A percentile compares a stretch with the other conserved stretches of the same genome.
phyloP scores from a whole-genome alignment of 2,888 invertebrate genomes.

The Coecobrya sp. region DNA sequence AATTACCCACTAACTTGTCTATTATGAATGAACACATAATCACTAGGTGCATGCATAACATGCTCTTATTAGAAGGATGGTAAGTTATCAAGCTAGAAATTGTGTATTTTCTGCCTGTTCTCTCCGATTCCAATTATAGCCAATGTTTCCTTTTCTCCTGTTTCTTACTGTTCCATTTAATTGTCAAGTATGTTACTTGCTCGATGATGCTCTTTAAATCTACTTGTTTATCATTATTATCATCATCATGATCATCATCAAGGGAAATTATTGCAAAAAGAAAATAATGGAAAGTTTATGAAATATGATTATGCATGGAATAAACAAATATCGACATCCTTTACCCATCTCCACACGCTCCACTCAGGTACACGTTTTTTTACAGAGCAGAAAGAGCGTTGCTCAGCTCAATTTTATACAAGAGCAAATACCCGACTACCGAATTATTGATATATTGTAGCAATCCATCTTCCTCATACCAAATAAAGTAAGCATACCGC shows the following conservation, averaged over 20 bases:
- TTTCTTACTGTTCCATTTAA: slow-evolving; percentile 6
- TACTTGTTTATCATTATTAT: not conserved
- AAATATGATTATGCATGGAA: not conserved
- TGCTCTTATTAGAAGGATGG: not conserved
- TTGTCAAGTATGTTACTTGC: not conserved
- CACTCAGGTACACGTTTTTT: not conserved
- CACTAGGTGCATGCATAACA: not conserved
- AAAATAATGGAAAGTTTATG: not conserved
- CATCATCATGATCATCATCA: not conserved
- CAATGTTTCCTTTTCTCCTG: not conserved
- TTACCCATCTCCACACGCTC: slow-evolving; percentile 6
- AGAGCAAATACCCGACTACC: not conserved
- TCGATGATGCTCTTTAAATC: not conserved
- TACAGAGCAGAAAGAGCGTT: not conserved
- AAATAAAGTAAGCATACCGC: not conserved
- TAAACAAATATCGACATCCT: slow-evolving; percentile 2
- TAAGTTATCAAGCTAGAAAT: too few relatives aligned
- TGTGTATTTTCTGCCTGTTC: not conserved
- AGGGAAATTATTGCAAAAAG: not conserved
- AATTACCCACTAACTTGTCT: not conserved
- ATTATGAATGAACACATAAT: not conserved
- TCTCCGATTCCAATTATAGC: not conserved
- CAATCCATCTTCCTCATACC: not conserved
- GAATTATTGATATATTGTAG: not conserved
- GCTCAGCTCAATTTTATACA: not conserved